These are phyloP conservation scores for Polyommatus icarus DNA, from an alignment of 2,888 invertebrate species.

Conservation along the genomic window DNA sequence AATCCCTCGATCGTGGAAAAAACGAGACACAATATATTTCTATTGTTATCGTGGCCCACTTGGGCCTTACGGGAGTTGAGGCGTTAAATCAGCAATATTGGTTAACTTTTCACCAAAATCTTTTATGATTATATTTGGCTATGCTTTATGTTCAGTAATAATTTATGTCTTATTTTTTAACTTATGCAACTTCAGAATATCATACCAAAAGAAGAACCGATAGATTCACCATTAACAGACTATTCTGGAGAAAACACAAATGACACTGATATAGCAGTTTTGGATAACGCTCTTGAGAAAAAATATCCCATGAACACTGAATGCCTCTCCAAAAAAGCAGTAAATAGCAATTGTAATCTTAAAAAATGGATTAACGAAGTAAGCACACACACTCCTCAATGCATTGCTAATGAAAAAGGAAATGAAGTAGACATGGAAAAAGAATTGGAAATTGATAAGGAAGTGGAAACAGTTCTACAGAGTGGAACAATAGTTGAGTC, in stretches of 20 bases:
- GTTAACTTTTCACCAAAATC: neutral
- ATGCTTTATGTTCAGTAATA: neutral
- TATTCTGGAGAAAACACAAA: slow-evolving; percentile 70
- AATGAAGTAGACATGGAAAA: slow-evolving; percentile 59
- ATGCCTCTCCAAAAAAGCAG: slow-evolving; percentile 51
- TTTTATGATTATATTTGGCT: too few species aligned
- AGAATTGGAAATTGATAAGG: slow-evolving; percentile 73
- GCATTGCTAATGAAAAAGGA: slow-evolving; percentile 54
- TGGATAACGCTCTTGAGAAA: slow-evolving; percentile 60
- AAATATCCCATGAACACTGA: slow-evolving; percentile 57
- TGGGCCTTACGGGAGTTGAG: too few species aligned
- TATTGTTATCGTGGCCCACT: too few species aligned
- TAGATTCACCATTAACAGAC: slow-evolving; percentile 68
- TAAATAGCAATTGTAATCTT: slow-evolving; percentile 51
- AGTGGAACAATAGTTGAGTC: slow-evolving; percentile 75
- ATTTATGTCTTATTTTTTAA: neutral
- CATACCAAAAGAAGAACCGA: slow-evolving; percentile 68
- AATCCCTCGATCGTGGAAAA: too few species aligned
- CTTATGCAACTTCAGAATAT: slow-evolving; percentile 56
- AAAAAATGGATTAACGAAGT: slow-evolving; percentile 73
- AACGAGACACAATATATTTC: too few species aligned
- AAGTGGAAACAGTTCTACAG: slow-evolving; percentile 73
- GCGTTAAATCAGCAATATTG: neutral
- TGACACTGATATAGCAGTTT: slow-evolving; percentile 65
- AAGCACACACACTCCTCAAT: slow-evolving; percentile 68